Conservation (phyloP, 2,888 invertebrate species). For the Diploptera punctata region DNA sequence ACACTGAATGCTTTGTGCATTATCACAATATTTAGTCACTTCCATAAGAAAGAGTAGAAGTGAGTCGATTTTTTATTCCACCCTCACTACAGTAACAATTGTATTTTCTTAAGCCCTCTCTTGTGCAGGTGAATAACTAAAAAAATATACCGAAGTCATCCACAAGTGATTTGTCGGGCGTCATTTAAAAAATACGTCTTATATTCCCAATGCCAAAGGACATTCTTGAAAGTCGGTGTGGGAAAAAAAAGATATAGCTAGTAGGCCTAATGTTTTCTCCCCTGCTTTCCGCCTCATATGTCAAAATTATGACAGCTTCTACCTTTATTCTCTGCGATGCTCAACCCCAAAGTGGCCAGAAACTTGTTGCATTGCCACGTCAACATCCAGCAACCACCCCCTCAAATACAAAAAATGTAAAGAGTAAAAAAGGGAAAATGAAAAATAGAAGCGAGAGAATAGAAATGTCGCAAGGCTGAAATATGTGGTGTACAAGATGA, state of each 20-base stretch:
- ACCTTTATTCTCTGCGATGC: background rate
- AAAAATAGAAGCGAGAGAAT: slow-evolving; percentile 7
- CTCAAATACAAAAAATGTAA: background rate
- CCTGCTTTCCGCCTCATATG: slow-evolving; percentile 27
- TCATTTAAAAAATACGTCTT: slow-evolving; percentile 19
- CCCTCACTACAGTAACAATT: background rate
- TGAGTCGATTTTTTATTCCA: background rate
- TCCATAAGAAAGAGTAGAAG: background rate
- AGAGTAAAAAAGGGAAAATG: background rate
- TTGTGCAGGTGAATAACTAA: background rate
- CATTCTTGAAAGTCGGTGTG: background rate
- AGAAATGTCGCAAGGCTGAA: slow-evolving; percentile 2
- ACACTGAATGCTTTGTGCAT: background rate
- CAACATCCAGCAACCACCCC: background rate
- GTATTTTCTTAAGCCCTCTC: background rate
- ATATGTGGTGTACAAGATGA: background rate
- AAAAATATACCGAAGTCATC: slow-evolving; percentile 28
- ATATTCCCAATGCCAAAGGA: slow-evolving; percentile 1
- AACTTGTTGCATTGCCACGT: slow-evolving; percentile 4
- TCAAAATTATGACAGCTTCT: slow-evolving; percentile 28
- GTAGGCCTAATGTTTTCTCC: slow-evolving; percentile 10
- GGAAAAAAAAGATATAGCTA: background rate
- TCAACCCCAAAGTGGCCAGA: slow-evolving; percentile 10
- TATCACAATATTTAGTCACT: slow-evolving; percentile 15
- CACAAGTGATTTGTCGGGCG: slow-evolving; percentile 22